Evolutionary conservation across 2,797 vertebrate species (phyloP).

Genomic region (Girardinus metallicus): DNA sequence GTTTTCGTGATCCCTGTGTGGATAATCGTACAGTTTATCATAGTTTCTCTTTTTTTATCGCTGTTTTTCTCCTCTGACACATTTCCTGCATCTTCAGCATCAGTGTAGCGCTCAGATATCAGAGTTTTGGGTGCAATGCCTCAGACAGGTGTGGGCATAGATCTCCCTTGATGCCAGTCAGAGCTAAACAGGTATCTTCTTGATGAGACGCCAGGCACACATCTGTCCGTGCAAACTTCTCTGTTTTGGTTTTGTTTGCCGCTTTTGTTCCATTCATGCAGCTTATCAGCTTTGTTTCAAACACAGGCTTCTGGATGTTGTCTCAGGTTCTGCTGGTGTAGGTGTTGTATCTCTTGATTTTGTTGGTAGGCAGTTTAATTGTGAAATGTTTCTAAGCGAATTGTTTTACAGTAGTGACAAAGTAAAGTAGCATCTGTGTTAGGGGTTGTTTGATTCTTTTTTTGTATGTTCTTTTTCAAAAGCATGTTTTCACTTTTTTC

Average conservation of each 20-base stretch:
- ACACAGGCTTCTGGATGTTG: conserved; percentile 39
- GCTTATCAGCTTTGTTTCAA: conserved; percentile 58
- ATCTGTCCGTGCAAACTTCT: conserved; percentile 46
- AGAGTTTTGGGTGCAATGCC: conserved; percentile 44
- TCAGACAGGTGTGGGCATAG: conserved; percentile 68
- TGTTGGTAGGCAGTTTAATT: conserved; percentile 45
- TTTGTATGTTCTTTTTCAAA: conserved; percentile 8
- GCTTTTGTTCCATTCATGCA: conserved; percentile 62
- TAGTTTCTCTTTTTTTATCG: conserved; percentile 45
- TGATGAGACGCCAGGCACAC: conserved; percentile 61
- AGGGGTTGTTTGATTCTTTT: conserved; percentile 42
- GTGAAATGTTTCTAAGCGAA: conserved; percentile 44
- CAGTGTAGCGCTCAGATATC: conserved; percentile 48
- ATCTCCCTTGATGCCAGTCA: conserved; percentile 65
- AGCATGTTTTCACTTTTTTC: conserved; percentile 5
- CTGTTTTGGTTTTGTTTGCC: conserved; percentile 70
- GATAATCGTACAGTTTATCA: conserved; percentile 55
- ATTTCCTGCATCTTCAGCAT: conserved; percentile 55
- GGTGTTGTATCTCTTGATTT: conserved; percentile 46
- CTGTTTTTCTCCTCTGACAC: conserved; percentile 53
- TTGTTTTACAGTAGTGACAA: conserved; percentile 36
- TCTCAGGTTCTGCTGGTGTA: conserved; percentile 43
- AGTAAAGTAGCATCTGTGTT: conserved; percentile 54
- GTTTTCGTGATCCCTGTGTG: conserved; percentile 38
- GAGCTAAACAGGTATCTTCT: conserved; percentile 66